Evolutionary conservation across 2,888 invertebrate genomes (phyloP).

Genomic region (Dorcus parallelipipedus): DNA sequence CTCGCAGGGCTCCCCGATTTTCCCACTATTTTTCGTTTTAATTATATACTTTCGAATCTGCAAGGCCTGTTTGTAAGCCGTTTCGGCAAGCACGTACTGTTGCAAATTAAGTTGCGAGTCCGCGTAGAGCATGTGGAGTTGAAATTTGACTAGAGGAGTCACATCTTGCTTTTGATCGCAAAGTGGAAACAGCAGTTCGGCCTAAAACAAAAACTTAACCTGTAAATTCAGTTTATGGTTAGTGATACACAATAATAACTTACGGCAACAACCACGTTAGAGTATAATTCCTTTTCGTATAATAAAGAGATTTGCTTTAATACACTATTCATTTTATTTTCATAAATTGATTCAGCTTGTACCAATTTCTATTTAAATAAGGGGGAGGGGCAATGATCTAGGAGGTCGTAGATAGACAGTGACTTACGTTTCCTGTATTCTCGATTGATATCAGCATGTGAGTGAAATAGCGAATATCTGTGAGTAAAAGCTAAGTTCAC

Average conservation of each 20-base stretch:
- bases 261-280: constrained; percentile 69
- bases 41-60: constrained; percentile 62
- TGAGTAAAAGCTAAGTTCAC: too few relatives aligned
- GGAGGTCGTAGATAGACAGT: too few relatives aligned
- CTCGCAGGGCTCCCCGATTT: constrained; percentile 50
- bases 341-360: neutral
- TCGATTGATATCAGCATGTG: too few relatives aligned
- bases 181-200: constrained; percentile 61
- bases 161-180: constrained; percentile 65
- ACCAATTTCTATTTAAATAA: too few relatives aligned
- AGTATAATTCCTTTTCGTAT: constrained; percentile 68
- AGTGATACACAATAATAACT: constrained; percentile 35
- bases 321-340: constrained; percentile 53
- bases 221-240: neutral
- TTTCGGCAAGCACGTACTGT: constrained; percentile 67
- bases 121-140: constrained; percentile 65
- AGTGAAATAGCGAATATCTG: too few relatives aligned
- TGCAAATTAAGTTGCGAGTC: constrained; percentile 65
- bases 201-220: constrained; percentile 49
- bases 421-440: too few relatives aligned
- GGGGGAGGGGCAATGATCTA: too few relatives aligned
- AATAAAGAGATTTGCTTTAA: constrained; percentile 67
- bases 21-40: constrained; percentile 51
- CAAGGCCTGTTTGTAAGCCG: constrained; percentile 61
- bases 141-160: constrained; percentile 61